Percentiles rank a stretch among this genome's conserved stretches.
Evolutionary conservation across 2,888 invertebrate species (phyloP).

Genomic region (Tridacna crocea): DNA sequence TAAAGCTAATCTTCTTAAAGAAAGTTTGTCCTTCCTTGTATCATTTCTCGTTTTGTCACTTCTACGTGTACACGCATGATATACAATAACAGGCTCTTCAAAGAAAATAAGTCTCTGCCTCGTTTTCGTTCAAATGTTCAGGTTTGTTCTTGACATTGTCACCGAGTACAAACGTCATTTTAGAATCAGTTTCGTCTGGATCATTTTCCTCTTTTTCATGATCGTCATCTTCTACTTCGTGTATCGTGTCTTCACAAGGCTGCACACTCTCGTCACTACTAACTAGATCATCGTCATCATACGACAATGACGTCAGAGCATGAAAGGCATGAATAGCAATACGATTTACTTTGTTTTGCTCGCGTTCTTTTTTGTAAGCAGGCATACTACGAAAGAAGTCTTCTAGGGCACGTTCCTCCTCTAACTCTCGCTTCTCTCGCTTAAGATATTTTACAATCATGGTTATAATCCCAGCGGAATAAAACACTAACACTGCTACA

Average conservation of each 20-base stretch:
- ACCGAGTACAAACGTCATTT: conserved; percentile 9
- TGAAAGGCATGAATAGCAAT: conserved; percentile 80
- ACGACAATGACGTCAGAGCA: conserved; percentile 74
- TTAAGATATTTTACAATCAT: conserved; percentile 79
- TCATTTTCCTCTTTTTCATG: conserved; percentile 9
- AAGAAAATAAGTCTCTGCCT: background rate
- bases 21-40: background rate
- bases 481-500: conserved; percentile 75
- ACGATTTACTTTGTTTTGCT: conserved; percentile 75
- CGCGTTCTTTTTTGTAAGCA: conserved; percentile 68
- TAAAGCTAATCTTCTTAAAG: background rate
- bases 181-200: background rate
- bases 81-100: background rate
- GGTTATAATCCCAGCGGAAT: conserved; percentile 75
- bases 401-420: conserved; percentile 77
- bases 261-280: conserved; percentile 39
- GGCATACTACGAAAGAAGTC: conserved; percentile 79
- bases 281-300: conserved; percentile 61
- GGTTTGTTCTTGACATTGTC: too few species aligned
- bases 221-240: conserved; percentile 45
- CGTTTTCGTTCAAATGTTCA: too few species aligned
- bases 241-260: conserved; percentile 48
- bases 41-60: too few species aligned
- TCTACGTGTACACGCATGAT: too few species aligned
- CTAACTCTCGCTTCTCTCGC: conserved; percentile 74